Percentiles rank a stretch among this genome's conserved stretches.
These are phyloP conservation scores for Papilio gigon DNA, from an alignment of 2,888 invertebrate species.

Conservation along the genomic window DNA sequence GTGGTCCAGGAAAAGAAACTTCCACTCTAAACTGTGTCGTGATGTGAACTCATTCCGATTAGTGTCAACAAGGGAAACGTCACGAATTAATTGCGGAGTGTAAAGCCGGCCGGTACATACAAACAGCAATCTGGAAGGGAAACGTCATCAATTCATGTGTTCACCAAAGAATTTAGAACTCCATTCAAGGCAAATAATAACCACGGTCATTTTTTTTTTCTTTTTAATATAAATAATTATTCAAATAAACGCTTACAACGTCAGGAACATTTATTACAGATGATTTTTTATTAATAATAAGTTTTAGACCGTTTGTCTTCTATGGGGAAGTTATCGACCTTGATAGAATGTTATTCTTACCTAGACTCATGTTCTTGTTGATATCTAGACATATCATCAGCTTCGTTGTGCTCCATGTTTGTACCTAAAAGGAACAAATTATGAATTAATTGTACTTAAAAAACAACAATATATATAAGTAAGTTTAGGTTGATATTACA, in stretches of 20 bases:
- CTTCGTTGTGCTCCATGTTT: conserved; percentile 56
- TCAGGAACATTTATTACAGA: too few relatives aligned
- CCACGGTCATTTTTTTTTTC: too few relatives aligned
- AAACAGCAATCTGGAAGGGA: conserved; percentile 83
- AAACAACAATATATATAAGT: too few relatives aligned
- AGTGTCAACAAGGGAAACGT: conserved; percentile 90
- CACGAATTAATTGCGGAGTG: conserved; percentile 91
- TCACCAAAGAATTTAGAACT: too few relatives aligned
- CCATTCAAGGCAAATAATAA: too few relatives aligned
- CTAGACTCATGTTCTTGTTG: conserved; percentile 57
- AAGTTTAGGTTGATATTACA: too few relatives aligned
- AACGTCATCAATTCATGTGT: too few relatives aligned
- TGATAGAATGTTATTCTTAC: conserved; percentile 47
- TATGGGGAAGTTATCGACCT: not conserved
- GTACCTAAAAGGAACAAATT: conserved; percentile 53
- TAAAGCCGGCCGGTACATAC: conserved; percentile 92
- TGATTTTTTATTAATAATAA: too few relatives aligned
- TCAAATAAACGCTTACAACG: too few relatives aligned
- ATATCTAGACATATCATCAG: conserved; percentile 51
- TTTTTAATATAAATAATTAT: too few relatives aligned
- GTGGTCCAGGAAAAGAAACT: conserved; percentile 95
- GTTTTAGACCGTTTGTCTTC: too few relatives aligned
- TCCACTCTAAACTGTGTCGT: conserved; percentile 97
- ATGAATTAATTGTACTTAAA: conserved; percentile 17
- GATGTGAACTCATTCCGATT: conserved; percentile 94